Conservation (phyloP, 2,113 vertebrate genomes). For the Gopherus evgoodei region DNA sequence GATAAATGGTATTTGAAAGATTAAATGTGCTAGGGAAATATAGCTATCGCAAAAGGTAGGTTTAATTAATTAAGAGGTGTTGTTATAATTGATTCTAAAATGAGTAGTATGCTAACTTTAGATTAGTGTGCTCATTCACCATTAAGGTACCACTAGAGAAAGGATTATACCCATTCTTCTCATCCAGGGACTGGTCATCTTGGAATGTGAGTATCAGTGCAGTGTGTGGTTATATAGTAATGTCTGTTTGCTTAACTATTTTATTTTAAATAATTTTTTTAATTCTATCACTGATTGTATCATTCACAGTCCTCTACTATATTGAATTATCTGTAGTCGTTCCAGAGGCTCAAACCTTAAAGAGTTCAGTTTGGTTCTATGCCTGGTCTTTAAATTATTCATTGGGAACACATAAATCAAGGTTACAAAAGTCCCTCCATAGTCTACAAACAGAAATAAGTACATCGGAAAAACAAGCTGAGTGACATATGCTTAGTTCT, state of each 20-base stretch:
- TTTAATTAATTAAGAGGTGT: no score
- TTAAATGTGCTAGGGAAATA: no score
- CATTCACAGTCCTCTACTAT: background rate
- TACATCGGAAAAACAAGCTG: background rate
- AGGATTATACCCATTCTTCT: background rate
- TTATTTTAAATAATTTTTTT: background rate
- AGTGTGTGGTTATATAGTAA: background rate
- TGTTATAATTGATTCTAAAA: background rate
- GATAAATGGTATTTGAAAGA: no score
- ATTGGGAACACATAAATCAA: background rate
- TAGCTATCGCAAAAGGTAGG: no score
- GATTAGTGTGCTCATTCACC: background rate
- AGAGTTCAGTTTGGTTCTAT: background rate
- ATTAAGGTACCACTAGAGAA: background rate
- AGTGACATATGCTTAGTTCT: background rate
- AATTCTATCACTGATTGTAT: background rate
- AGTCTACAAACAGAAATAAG: background rate
- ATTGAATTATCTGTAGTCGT: background rate
- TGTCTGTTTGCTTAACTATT: background rate
- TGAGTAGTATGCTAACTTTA: background rate
- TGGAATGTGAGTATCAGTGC: background rate
- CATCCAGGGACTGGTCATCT: background rate
- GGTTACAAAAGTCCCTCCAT: background rate
- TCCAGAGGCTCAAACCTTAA: background rate
- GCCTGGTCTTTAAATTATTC: background rate